Evolutionary conservation across 1,140 invertebrate genomes (phyloP).

Genomic region (Callitettix versicolor): DNA sequence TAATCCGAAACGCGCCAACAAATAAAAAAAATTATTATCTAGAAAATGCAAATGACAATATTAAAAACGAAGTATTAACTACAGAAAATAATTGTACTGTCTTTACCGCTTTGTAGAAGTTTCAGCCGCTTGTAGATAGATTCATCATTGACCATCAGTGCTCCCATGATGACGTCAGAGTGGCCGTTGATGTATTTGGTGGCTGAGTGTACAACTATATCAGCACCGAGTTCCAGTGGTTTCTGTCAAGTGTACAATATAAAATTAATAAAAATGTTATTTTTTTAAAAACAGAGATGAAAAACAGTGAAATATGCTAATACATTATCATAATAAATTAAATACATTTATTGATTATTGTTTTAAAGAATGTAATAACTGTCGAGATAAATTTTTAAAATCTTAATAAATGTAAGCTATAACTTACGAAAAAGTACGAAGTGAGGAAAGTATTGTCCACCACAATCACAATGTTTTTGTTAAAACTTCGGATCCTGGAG

Average conservation of each 20-base stretch:
- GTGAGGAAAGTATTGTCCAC: conserved; percentile 98
- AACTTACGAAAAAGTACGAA: conserved; percentile 74
- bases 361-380: too few species aligned
- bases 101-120: conserved; percentile 82
- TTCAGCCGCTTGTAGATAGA: conserved; percentile 59
- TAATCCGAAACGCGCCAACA: too few species aligned
- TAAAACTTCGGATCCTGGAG: conserved; percentile 45
- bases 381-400: too few species aligned
- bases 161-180: conserved; percentile 95
- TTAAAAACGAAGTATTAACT: conserved; percentile 8
- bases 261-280: too few species aligned
- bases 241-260: too few species aligned
- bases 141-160: conserved; percentile 61
- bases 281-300: too few species aligned
- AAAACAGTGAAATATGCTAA: too few species aligned
- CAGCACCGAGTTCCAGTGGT: conserved; percentile 83
- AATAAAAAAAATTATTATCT: too few species aligned
- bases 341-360: too few species aligned
- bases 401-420: too few species aligned
- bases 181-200: conserved; percentile 99
- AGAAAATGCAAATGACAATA: too few species aligned
- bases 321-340: too few species aligned
- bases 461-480: conserved; percentile 65
- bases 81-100: conserved; percentile 10
- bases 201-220: conserved; percentile 84